Conservation (phyloP, 2,888 invertebrate genomes). For the Melitaea athalia region DNA sequence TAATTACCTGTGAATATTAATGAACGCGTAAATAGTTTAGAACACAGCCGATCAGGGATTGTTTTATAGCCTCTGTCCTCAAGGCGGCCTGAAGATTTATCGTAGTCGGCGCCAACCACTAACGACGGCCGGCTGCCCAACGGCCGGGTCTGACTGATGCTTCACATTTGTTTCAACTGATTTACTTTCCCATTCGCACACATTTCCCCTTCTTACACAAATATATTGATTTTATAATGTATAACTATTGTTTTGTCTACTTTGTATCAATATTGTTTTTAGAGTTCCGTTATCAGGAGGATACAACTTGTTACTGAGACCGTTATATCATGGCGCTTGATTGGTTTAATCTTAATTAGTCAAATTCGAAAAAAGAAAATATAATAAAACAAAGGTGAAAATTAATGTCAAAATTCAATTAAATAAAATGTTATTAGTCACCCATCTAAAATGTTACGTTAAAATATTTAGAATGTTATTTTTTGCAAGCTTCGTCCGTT, state of each 20-base stretch:
- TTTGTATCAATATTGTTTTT: not conserved
- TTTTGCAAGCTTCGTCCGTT: not conserved
- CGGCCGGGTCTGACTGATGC: conserved; percentile 70
- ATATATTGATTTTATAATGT: conserved; percentile 21
- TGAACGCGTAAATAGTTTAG: conserved; percentile 35
- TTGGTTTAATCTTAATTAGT: too few species aligned
- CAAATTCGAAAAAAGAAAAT: too few species aligned
- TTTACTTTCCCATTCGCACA: conserved; percentile 65
- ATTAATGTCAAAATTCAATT: not conserved
- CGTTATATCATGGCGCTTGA: too few species aligned
- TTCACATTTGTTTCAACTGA: conserved; percentile 79
- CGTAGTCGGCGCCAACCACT: conserved; percentile 70
- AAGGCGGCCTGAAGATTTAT: conserved; percentile 76
- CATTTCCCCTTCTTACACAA: conserved; percentile 54
- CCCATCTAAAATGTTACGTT: too few species aligned
- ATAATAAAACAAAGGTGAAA: too few species aligned
- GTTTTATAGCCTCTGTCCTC: conserved; percentile 60
- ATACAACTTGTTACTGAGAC: too few species aligned
- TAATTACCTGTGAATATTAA: conserved; percentile 18
- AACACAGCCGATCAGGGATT: conserved; percentile 50
- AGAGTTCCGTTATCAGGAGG: too few species aligned
- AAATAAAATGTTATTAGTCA: not conserved
- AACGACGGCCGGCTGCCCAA: conserved; percentile 64
- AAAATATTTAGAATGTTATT: too few species aligned
- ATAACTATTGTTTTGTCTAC: not conserved